Evolutionary conservation across 2,797 vertebrate genomes (phyloP).

Genomic region (Pangasius sanitwongsei): DNA sequence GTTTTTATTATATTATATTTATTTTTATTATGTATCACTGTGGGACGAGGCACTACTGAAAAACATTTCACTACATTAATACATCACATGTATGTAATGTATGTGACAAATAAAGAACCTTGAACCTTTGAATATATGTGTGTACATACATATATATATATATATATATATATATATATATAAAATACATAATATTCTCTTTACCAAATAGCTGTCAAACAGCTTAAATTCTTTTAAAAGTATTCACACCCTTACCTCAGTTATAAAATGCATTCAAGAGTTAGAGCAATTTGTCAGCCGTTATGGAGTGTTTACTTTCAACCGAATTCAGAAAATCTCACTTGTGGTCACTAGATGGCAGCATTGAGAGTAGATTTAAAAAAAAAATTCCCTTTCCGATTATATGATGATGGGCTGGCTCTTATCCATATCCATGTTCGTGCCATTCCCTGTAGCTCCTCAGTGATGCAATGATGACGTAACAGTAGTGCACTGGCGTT

Average conservation of each 20-base stretch:
- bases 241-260: background rate
- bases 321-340: background rate
- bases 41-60: too few species aligned
- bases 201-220: background rate
- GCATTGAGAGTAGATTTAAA: constrained; percentile 4
- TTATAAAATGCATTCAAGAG: background rate
- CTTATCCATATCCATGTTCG: background rate
- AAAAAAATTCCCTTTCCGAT: background rate
- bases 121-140: background rate
- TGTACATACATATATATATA: background rate
- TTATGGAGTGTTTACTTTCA: background rate
- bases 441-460: background rate
- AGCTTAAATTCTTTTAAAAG: background rate
- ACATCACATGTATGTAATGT: too few species aligned
- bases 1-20: too few species aligned
- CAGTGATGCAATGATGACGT: background rate
- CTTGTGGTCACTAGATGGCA: constrained; percentile 35
- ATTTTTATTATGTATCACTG: background rate
- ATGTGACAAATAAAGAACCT: too few species aligned
- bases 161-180: too few species aligned
- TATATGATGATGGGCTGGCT: background rate
- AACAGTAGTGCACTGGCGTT: background rate
- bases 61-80: too few species aligned
- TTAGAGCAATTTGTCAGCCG: background rate
- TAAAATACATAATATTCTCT: background rate